Conservation (phyloP, 2,113 vertebrate species). For the human region GRCh38 chr9:19511001-19511500, state of each 20-base stretch:
- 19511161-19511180: not conserved
- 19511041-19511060: not conserved
- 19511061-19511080: not conserved
- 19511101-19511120: not conserved
- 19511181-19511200: not conserved
- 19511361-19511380: not conserved
- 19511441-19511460: slow-evolving; percentile 23
- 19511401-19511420: not conserved
- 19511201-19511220: slow-evolving; percentile 34
- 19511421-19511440: not conserved
- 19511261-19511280: slow-evolving; percentile 59
- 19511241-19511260: slow-evolving; percentile 71
- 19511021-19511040: not conserved
- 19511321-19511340: not conserved
- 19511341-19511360: not conserved
- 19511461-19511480: not conserved
- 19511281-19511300: slow-evolving; percentile 64
- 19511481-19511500: slow-evolving; percentile 6
- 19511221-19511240: slow-evolving; percentile 71
- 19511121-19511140: not conserved
- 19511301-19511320: slow-evolving; percentile 54
- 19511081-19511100: slow-evolving; percentile 1
- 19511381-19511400: not conserved
- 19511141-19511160: not conserved
- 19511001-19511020: not conserved